Percentiles rank a stretch among this genome's conserved stretches.
Evolutionary conservation across 2,113 vertebrate species (phyloP).

Genomic region (Carassius gibelio): DNA sequence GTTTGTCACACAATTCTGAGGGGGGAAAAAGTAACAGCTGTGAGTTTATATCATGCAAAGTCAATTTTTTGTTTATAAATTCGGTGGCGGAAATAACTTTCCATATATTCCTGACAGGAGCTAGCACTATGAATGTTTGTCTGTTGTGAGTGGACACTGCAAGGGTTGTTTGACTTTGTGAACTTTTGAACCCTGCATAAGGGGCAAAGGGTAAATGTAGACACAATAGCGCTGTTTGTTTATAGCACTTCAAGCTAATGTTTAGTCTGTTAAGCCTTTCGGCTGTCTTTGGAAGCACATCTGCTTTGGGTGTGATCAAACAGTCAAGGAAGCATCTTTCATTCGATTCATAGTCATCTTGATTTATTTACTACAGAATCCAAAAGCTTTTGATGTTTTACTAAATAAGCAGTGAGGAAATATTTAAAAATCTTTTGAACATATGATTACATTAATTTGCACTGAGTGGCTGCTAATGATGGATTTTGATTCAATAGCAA

Average conservation of each 20-base stretch:
- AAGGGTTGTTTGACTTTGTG: neutral
- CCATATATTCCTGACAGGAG: neutral
- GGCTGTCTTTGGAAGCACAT: neutral
- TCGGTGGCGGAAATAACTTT: too few relatives aligned
- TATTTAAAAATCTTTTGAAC: conserved; percentile 43
- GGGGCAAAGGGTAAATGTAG: conserved; percentile 35
- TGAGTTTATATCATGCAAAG: too few relatives aligned
- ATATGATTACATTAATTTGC: conserved; percentile 41
- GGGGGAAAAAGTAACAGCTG: too few relatives aligned
- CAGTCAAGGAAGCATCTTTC: conserved; percentile 6
- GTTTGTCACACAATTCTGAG: too few relatives aligned
- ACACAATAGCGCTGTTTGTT: conserved; percentile 28
- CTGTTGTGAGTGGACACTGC: neutral
- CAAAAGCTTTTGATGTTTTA: neutral
- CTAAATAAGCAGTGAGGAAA: conserved; percentile 26
- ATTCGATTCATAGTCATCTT: conserved; percentile 9
- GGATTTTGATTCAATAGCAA: conserved; percentile 60
- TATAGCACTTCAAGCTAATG: conserved; percentile 20
- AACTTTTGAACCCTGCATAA: conserved; percentile 28
- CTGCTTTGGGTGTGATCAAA: conserved; percentile 3
- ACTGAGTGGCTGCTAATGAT: conserved; percentile 57
- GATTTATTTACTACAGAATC: conserved; percentile 13
- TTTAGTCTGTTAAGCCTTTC: neutral
- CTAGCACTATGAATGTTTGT: neutral
- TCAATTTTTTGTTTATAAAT: too few relatives aligned